Conservation (phyloP, 1,140 invertebrate genomes). For the Bombus breviceps region DNA sequence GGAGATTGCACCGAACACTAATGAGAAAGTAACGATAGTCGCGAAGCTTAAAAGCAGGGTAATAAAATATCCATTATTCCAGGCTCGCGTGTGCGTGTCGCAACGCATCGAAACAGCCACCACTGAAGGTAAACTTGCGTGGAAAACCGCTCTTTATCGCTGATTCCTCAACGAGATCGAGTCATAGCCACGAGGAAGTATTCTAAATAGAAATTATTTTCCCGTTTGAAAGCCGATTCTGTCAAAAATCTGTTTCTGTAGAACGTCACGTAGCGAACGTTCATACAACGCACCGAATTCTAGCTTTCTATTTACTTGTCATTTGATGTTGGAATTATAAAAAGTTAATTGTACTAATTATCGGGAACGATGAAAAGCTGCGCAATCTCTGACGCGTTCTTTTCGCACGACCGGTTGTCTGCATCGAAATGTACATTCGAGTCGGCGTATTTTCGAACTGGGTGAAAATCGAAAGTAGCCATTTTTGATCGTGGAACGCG, state of each 20-base stretch:
- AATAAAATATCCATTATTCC: conserved; percentile 41
- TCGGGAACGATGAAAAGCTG: not conserved
- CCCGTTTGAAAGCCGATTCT: no score
- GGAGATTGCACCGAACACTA: conserved; percentile 6
- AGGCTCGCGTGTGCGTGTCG: not conserved
- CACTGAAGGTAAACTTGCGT: not conserved
- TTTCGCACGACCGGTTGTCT: not conserved
- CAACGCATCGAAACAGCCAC: conserved; percentile 4
- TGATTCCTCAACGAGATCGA: no score
- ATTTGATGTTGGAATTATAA: not conserved
- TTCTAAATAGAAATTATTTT: no score
- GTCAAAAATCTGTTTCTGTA: not conserved
- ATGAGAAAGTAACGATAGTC: conserved; percentile 40
- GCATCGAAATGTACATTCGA: not conserved
- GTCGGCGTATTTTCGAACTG: no score
- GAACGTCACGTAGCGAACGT: not conserved
- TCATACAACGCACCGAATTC: not conserved
- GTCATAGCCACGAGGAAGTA: not conserved
- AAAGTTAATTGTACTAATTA: not conserved
- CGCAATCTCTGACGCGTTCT: not conserved
- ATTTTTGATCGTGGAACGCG: no score
- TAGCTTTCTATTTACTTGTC: not conserved
- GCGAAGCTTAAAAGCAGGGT: not conserved
- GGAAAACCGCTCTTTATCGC: not conserved
- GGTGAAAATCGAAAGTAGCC: not conserved